Evolutionary conservation across 2,797 vertebrate genomes (phyloP).

Genomic region (Oryzias sinensis): DNA sequence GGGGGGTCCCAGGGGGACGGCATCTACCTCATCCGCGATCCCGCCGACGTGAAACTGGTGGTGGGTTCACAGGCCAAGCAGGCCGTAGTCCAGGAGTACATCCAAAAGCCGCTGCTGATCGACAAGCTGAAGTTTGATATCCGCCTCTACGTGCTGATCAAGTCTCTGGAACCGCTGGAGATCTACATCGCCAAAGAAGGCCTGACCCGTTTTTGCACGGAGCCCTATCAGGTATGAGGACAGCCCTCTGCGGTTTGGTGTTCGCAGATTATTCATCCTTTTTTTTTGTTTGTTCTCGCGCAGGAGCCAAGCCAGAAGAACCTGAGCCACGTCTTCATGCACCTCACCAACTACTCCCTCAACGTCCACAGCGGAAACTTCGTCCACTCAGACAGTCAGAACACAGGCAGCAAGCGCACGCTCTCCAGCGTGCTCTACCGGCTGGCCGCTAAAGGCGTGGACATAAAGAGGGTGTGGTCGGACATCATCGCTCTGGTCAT

Average conservation of each 20-base stretch:
- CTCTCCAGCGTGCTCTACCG: conserved; percentile 92
- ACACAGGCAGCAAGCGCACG: conserved; percentile 94
- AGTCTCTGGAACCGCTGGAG: conserved; percentile 92
- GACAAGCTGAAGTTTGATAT: conserved; percentile 98
- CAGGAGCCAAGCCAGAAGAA: conserved; percentile 91
- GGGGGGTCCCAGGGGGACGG: conserved; percentile 96
- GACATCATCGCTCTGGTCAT: conserved; percentile 96
- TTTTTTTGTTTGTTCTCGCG: conserved; percentile 5
- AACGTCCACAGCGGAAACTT: conserved; percentile 95
- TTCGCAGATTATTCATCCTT: neutral
- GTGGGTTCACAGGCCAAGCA: conserved; percentile 83
- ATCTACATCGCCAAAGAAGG: conserved; percentile 98
- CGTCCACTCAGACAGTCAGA: conserved; percentile 89
- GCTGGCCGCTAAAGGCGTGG: conserved; percentile 87
- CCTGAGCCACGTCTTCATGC: conserved; percentile 94
- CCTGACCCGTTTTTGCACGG: conserved; percentile 95
- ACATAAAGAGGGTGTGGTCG: conserved; percentile 95
- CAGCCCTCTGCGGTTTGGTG: neutral
- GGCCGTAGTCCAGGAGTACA: conserved; percentile 94
- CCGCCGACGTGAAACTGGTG: conserved; percentile 81
- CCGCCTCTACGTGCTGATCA: conserved; percentile 93
- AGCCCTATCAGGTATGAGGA: conserved; percentile 84
- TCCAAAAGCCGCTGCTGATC: conserved; percentile 90
- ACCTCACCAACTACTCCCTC: conserved; percentile 96
- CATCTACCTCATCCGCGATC: conserved; percentile 98